Percentiles rank a stretch among this genome's conserved stretches.
These are phyloP conservation scores for Halichoeres trimaculatus DNA, from an alignment of 2,113 vertebrate species.

Conservation along the genomic window DNA sequence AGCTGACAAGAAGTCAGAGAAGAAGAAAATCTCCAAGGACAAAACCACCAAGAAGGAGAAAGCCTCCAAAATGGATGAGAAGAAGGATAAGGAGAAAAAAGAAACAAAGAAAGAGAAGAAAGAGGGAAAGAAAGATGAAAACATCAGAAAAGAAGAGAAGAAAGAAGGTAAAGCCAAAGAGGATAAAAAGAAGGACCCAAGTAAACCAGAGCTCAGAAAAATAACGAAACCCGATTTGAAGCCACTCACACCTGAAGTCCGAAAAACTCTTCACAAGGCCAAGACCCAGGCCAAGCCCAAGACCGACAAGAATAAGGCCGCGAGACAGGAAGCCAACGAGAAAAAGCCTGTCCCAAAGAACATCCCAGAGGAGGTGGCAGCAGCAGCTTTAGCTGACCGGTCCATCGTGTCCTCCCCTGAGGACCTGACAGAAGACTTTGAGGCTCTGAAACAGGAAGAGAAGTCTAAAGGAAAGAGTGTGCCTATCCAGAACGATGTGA, in stretches of 20 bases:
- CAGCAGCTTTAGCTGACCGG: constrained; percentile 82
- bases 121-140: constrained; percentile 86
- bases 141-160: constrained; percentile 90
- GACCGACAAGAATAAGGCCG: constrained; percentile 86
- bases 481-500: constrained; percentile 44
- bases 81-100: constrained; percentile 93
- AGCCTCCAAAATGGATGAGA: constrained; percentile 91
- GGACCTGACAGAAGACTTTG: constrained; percentile 96
- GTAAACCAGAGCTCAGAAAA: constrained; percentile 91
- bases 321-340: constrained; percentile 83
- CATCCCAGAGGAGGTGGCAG: constrained; percentile 69
- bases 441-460: constrained; percentile 90
- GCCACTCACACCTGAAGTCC: constrained; percentile 95
- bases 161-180: constrained; percentile 90
- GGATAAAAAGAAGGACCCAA: constrained; percentile 90
- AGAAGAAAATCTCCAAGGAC: constrained; percentile 46
- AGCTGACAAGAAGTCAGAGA: constrained; percentile 86
- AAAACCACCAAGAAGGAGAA: constrained; percentile 40
- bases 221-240: constrained; percentile 93
- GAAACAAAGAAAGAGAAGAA: constrained; percentile 86
- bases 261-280: constrained; percentile 94
- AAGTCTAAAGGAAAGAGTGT: constrained; percentile 64
- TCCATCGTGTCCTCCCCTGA: constrained; percentile 92
- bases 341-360: constrained; percentile 81
- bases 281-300: constrained; percentile 91